phyloP scores from a whole-genome alignment of 2,797 vertebrate genomes.

The Poecile montanus region DNA sequence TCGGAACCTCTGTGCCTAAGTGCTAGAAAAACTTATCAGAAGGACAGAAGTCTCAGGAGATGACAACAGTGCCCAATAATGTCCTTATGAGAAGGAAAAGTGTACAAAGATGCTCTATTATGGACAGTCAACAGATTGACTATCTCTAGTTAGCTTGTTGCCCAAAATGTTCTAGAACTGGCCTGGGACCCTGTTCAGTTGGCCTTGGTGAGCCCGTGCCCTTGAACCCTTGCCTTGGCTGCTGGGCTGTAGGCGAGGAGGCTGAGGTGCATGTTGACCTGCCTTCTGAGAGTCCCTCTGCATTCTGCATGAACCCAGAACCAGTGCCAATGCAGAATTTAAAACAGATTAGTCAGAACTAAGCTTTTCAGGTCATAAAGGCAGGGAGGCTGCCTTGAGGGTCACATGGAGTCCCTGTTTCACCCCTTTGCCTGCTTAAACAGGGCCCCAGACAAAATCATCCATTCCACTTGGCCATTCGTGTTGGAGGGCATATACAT shows the following conservation, averaged over 20 bases:
- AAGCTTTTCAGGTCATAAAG: neutral
- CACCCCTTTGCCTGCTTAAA: neutral
- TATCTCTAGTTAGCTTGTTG: neutral
- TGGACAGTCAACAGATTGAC: neutral
- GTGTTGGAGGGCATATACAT: neutral
- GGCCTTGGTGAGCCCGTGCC: neutral
- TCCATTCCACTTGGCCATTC: fast-evolving
- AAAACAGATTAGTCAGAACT: neutral
- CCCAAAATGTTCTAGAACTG: neutral
- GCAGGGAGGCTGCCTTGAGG: neutral
- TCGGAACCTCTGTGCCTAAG: neutral
- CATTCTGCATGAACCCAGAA: neutral
- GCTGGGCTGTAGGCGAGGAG: neutral
- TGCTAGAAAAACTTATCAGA: neutral
- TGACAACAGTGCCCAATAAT: neutral
- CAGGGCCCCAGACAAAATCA: neutral
- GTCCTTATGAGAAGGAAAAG: neutral
- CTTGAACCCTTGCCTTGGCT: neutral
- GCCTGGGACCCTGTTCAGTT: neutral
- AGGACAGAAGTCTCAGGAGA: neutral
- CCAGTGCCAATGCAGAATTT: neutral
- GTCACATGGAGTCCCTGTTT: neutral
- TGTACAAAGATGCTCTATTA: neutral
- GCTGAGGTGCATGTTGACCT: neutral
- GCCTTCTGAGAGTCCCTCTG: neutral